Conservation (phyloP, 2,113 vertebrate genomes). For the Atherinomorus stipes region DNA sequence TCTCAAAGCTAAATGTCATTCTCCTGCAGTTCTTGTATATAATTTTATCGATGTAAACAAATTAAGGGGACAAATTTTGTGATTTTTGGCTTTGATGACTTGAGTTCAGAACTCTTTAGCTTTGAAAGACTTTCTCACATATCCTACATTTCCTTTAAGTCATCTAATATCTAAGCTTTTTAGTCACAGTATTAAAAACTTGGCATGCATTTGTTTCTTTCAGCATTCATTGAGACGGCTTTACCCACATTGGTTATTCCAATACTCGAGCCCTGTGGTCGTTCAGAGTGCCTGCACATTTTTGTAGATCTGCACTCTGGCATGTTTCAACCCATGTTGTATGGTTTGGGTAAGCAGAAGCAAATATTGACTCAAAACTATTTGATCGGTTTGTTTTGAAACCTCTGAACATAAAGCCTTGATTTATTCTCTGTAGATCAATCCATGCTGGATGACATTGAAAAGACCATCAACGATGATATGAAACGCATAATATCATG, state of each 20-base stretch:
- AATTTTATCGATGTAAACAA: background rate
- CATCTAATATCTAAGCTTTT: background rate
- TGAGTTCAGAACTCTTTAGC: too few relatives aligned
- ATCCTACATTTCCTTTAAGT: background rate
- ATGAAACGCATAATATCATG: conserved; percentile 95
- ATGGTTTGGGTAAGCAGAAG: conserved; percentile 91
- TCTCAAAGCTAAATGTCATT: background rate
- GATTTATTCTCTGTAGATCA: conserved; percentile 85
- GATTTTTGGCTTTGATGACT: background rate
- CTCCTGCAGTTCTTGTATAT: background rate
- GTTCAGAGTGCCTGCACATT: conserved; percentile 96
- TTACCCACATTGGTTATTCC: conserved; percentile 95
- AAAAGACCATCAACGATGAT: conserved; percentile 97
- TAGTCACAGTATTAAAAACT: background rate
- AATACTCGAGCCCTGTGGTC: conserved; percentile 95
- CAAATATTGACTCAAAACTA: background rate
- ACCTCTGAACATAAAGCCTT: conserved; percentile 18
- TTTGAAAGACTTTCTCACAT: background rate
- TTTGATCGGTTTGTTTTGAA: background rate
- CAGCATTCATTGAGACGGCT: conserved; percentile 96
- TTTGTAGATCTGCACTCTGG: conserved; percentile 99
- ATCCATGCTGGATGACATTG: conserved; percentile 92
- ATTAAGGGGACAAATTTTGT: background rate
- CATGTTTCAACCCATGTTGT: conserved; percentile 98
- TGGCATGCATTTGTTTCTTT: conserved; percentile 29